Percentiles rank a stretch among this genome's conserved stretches.
These are phyloP conservation scores for Caenorhabditis panamensis DNA, from an alignment of 2,888 invertebrate species.

Conservation along the genomic window DNA sequence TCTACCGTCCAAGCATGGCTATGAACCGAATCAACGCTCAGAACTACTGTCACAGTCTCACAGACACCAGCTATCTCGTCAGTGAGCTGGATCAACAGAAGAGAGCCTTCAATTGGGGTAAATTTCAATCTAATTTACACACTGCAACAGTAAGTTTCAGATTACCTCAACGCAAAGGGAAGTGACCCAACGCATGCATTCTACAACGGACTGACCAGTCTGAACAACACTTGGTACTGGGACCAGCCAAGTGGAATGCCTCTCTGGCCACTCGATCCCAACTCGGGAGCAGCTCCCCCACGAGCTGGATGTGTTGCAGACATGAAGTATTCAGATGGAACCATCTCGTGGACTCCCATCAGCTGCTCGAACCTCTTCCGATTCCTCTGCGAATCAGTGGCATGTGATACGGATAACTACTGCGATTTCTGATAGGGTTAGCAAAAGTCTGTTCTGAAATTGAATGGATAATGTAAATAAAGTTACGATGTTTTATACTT, in stretches of 20 bases:
- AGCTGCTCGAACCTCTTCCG: conserved; percentile 43
- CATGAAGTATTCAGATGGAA: conserved; percentile 49
- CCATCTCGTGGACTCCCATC: conserved; percentile 43
- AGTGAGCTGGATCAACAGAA: conserved; percentile 47
- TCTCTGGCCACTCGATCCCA: conserved; percentile 22
- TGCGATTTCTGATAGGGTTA: conserved; percentile 25
- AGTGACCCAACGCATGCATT: conserved; percentile 33
- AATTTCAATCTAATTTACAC: neutral
- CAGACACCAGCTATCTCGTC: conserved; percentile 26
- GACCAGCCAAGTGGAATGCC: conserved; percentile 35
- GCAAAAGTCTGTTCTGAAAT: too few species aligned
- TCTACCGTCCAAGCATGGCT: conserved; percentile 12
- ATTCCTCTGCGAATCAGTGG: conserved; percentile 41
- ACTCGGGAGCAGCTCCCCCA: conserved; percentile 34
- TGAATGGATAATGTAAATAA: too few species aligned
- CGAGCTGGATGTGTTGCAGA: conserved; percentile 44
- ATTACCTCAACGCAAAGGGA: conserved; percentile 47
- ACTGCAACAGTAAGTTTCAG: conserved; percentile 2
- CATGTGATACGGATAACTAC: conserved; percentile 55
- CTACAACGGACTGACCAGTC: conserved; percentile 41
- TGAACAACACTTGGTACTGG: conserved; percentile 45
- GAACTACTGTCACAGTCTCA: conserved; percentile 21
- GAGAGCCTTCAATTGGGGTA: conserved; percentile 49
- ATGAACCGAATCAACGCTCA: conserved; percentile 35
- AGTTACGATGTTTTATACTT: too few species aligned